Conservation (phyloP, 1,140 invertebrate species). For the Drosophila tristis region DNA sequence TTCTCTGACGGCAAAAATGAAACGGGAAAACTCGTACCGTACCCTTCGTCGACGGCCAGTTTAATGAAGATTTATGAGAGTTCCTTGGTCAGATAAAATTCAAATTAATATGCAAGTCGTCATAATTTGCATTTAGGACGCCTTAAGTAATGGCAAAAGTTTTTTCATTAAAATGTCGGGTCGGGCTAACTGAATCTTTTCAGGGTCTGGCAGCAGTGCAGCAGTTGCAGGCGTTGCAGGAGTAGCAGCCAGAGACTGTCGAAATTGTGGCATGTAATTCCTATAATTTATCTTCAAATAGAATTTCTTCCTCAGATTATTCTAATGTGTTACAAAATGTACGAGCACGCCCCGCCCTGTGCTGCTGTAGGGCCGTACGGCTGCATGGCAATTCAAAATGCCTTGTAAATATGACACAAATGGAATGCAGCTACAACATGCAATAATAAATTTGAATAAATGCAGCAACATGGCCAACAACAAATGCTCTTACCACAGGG, state of each 20-base stretch:
- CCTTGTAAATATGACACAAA: conserved; percentile 65
- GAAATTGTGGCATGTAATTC: conserved; percentile 38
- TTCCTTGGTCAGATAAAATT: conserved; percentile 38
- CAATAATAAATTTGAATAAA: conserved; percentile 59
- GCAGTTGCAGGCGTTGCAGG: conserved; percentile 35
- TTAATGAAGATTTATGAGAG: conserved; percentile 63
- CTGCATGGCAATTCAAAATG: conserved; percentile 5
- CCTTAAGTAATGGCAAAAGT: conserved; percentile 67
- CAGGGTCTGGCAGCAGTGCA: conserved; percentile 1
- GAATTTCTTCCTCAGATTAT: conserved; percentile 25
- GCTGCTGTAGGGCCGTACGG: neutral
- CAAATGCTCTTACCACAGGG: conserved; percentile 44
- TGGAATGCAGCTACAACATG: conserved; percentile 45
- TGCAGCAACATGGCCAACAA: conserved; percentile 38
- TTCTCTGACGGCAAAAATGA: neutral
- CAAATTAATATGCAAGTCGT: conserved; percentile 66
- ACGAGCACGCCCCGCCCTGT: conserved; percentile 1
- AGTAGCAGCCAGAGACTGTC: conserved; percentile 2
- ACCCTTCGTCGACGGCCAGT: neutral
- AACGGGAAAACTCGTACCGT: conserved; percentile 8
- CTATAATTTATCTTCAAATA: conserved; percentile 40
- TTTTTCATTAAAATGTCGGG: conserved; percentile 60
- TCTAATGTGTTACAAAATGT: conserved; percentile 32
- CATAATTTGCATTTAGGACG: conserved; percentile 70
- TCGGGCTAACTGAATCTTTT: conserved; percentile 45